Evolutionary conservation across 1,140 invertebrate species (phyloP), one percentile per base, ranked within the genome.

Genomic region (Agrilus planipennis): DNA sequence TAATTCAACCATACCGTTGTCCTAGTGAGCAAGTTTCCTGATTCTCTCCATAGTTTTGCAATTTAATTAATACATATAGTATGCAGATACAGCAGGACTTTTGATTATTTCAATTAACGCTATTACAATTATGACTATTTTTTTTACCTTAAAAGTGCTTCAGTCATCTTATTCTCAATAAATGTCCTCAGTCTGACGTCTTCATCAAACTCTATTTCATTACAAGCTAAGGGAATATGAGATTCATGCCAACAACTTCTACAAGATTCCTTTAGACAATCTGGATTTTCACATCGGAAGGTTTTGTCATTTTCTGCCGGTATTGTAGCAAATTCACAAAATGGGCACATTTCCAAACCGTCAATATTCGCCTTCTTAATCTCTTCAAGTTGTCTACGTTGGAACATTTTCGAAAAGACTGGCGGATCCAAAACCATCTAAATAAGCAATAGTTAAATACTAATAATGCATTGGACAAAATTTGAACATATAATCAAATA

Each of bases 241-340:
- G 72, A 72, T 10, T 63, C 57, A 52, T 76, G 66, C 43, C 71
- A 68, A 46, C 76, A 78, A 2, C 41, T 70, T 64, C 75, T 61
- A 54, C 76, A 80, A 1, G 73, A 68, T 44, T 76, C 74, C 55
- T 73, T 75, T 47, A 69, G 67, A 47, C 76, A 79, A 16, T 76
- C 70, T 7, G 65, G 62, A 59, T 78, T 77, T 0, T 70, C 45
- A 45, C 77, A 80, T 39, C 59, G 67, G 42, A 80, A 77, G 2
- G 78, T 56, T 57, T 71, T 74, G 45, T 76, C 69, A 38, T 72
- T 62, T 15, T 60, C 53, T 12, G 68, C 55, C 7, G 68, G 58
- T 46, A 77, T 73, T 14, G 67, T 70, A 15, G 67, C 65, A 58
- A 71, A 77, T 30, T 66, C 63, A 55, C 76, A 79, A 50, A 75